A percentile compares a stretch with the other conserved stretches of the same genome.
Conservation (phyloP, 2,888 invertebrate genomes). For the Omphaloscelis lunosa region DNA sequence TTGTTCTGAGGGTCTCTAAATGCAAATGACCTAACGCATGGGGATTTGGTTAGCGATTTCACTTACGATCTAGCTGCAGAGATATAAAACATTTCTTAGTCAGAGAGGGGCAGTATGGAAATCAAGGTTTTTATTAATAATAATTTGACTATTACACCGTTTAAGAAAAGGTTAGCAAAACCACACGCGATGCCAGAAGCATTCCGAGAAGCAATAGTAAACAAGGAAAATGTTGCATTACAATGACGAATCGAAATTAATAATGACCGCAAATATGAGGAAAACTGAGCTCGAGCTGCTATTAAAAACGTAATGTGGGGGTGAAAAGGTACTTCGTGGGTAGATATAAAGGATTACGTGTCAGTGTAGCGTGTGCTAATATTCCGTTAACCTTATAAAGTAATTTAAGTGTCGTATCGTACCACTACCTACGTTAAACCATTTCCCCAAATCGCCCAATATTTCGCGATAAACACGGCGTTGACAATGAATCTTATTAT, state of each 20-base stretch:
- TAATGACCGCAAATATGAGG: conserved; percentile 55
- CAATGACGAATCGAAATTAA: conserved; percentile 61
- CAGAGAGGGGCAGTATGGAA: conserved; percentile 2
- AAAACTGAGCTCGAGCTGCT: conserved; percentile 32
- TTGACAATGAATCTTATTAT: background rate
- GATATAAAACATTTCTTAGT: conserved; percentile 9
- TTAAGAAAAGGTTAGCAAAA: conserved; percentile 46
- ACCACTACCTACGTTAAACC: background rate
- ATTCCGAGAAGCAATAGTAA: conserved; percentile 58
- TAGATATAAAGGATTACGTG: background rate
- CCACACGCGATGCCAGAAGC: conserved; percentile 46
- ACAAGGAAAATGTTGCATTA: conserved; percentile 61
- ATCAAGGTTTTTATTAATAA: conserved; percentile 28
- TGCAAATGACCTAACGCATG: conserved; percentile 44
- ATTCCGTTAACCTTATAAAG: background rate
- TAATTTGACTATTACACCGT: conserved; percentile 22
- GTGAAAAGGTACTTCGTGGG: conserved; percentile 16
- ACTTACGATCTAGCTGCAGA: conserved; percentile 3
- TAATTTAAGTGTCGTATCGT: background rate
- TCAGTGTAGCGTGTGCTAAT: background rate
- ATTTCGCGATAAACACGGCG: background rate
- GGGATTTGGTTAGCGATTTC: conserved; percentile 41
- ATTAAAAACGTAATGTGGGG: conserved; percentile 16
- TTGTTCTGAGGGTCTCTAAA: conserved; percentile 40
- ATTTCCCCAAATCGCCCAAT: background rate